Percentiles rank a stretch among this genome's conserved stretches.
phyloP scores from a whole-genome alignment of 2,113 vertebrate species.

The Cyprinodon tularosa region DNA sequence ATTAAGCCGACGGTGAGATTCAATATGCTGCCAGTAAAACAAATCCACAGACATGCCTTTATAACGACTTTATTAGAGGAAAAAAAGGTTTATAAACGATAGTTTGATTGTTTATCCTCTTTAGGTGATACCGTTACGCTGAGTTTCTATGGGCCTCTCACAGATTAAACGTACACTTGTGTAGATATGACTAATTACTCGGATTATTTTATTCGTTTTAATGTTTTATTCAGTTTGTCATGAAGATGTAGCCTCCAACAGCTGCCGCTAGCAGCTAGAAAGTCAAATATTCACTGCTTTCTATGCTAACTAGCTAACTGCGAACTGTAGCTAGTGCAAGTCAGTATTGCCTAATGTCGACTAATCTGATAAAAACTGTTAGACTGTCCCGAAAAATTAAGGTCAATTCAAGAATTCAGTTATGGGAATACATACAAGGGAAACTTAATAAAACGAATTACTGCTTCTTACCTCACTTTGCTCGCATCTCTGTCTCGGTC shows the following conservation, averaged over 20 bases:
- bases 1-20: not conserved
- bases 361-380: conserved; percentile 37
- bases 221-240: not conserved
- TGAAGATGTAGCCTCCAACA: conserved; percentile 15
- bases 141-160: not conserved
- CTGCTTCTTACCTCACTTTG: conserved; percentile 63
- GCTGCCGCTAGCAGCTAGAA: conserved; percentile 38
- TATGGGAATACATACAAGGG: accelerated
- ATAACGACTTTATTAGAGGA: conserved; percentile 1
- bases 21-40: not conserved
- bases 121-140: not conserved
- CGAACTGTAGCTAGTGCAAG: conserved; percentile 53
- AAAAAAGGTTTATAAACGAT: not conserved
- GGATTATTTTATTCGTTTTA: not conserved
- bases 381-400: not conserved
- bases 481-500: conserved; percentile 63
- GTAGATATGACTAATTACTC: not conserved
- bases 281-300: conserved; percentile 46
- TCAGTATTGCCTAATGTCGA: conserved; percentile 38
- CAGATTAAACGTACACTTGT: not conserved
- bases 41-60: not conserved
- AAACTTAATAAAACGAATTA: not conserved
- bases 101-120: not conserved
- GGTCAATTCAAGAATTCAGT: accelerated
- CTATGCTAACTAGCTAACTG: conserved; percentile 55